Percentiles rank a stretch among this genome's conserved stretches.
These are phyloP conservation scores for Amazona vittata DNA, from an alignment of 2,113 vertebrate species.

Conservation along the genomic window DNA sequence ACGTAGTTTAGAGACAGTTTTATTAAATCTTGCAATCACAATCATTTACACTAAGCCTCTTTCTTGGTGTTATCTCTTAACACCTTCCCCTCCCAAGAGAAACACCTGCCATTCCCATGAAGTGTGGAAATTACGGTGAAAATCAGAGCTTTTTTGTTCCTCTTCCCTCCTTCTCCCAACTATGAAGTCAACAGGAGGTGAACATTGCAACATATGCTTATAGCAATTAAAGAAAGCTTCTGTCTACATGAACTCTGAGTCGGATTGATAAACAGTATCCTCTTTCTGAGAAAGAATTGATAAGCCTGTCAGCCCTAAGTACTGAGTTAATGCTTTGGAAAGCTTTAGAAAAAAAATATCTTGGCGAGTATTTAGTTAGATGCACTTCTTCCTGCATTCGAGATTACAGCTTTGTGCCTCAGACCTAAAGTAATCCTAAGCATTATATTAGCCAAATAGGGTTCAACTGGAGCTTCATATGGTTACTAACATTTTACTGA, in stretches of 20 bases:
- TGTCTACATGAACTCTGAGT: neutral
- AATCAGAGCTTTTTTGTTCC: constrained; percentile 19
- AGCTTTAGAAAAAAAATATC: neutral
- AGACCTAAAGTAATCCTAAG: neutral
- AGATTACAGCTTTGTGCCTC: neutral
- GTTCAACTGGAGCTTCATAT: neutral
- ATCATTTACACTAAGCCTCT: neutral
- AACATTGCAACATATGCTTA: constrained; percentile 54
- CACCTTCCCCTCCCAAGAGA: constrained; percentile 43
- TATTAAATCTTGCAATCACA: constrained; percentile 36
- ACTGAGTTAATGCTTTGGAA: neutral
- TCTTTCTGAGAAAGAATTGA: neutral
- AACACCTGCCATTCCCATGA: constrained; percentile 57
- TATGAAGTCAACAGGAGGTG: constrained; percentile 49
- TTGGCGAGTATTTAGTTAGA: neutral
- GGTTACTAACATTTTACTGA: neutral
- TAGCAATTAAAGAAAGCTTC: constrained; percentile 40
- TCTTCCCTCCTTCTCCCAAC: constrained; percentile 20
- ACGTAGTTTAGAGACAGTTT: constrained; percentile 47
- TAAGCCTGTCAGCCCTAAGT: neutral
- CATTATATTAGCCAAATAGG: neutral
- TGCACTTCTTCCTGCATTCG: neutral
- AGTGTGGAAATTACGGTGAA: neutral
- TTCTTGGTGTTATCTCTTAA: constrained; percentile 27
- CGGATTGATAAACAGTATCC: constrained; percentile 3